Base-by-base conservation (phyloP, 2,888 invertebrate species). In the Philhelius pedissequus region DNA sequence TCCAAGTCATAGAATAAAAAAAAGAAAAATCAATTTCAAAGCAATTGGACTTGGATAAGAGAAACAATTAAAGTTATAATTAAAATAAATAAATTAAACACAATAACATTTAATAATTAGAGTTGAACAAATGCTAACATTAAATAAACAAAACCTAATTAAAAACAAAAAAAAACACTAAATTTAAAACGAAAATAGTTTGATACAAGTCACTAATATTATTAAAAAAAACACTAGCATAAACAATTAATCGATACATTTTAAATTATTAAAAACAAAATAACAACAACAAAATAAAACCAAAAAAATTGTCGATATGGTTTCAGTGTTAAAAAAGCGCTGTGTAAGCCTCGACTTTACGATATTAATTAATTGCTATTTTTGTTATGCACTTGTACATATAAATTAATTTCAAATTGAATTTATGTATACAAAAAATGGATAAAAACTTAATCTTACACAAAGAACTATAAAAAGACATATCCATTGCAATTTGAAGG, bases 401-500 rank as follows among this genome's bases (percentile, higher is more conserved):
- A 68, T 25, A 52, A 38, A 9, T 69, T 77, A 54, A 60, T 62
- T 82, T 73, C 40, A 20, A 69, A 70, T 79, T 75, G 58, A 79
- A 74, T 70, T 78, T 78, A 68, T 50, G 71, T 45, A 71, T 69
- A 74, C n/a, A n/a, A n/a, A 68, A 70, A 84, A 84, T 79, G 79
- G 83, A 76, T 75, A 48, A 5, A 71, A 80, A 80, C 66, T 76
- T 76, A 80, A 80, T 52, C 66, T 66, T 75, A 71, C 52, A 70
- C 38, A 66, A 79, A 79, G 52, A 70, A 70, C 56, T 64, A 58
- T 27, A 73, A 73, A 77, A 68, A 76, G 84, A 84, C 84, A 84
- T 84, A 84, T 84, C 84, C 84, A 84, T 84, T 84, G 76, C 75
- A 84, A 80, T 80, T 84, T 79, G 84, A 84, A 76, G 68, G 48